phyloP scores from a whole-genome alignment of 2,888 invertebrate species.

The Spilosoma lubricipeda region DNA sequence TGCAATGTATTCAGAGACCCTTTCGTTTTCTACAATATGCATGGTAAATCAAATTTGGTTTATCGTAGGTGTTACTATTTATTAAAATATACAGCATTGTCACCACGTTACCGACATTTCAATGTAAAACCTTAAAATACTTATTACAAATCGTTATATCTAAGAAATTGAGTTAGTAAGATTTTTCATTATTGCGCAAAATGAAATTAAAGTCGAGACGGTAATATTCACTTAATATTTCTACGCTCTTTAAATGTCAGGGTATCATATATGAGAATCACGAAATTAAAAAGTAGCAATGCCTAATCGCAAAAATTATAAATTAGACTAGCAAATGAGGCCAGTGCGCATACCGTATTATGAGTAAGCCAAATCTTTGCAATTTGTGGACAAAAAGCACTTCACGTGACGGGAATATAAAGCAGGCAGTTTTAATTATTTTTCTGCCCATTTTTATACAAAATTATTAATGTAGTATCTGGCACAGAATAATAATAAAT shows the following conservation, averaged over 20 bases:
- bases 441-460: conserved; percentile 54
- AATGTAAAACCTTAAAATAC: background rate
- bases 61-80: too few relatives aligned
- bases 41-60: too few relatives aligned
- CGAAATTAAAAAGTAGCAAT: conserved; percentile 55
- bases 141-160: background rate
- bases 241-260: conserved; percentile 19
- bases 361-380: conserved; percentile 66
- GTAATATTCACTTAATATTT: conserved; percentile 19
- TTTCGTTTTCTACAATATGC: too few relatives aligned
- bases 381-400: conserved; percentile 71
- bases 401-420: conserved; percentile 68
- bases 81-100: too few relatives aligned
- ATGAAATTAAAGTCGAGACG: conserved; percentile 22
- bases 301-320: conserved; percentile 65
- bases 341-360: conserved; percentile 55
- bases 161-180: background rate
- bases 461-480: conserved; percentile 41
- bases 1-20: too few relatives aligned
- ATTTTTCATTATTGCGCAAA: background rate
- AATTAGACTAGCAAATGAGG: conserved; percentile 58
- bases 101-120: too few relatives aligned
- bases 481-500: conserved; percentile 1
- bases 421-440: conserved; percentile 71
- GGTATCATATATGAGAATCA: conserved; percentile 24